phyloP scores from a whole-genome alignment of 2,113 vertebrate genomes.

The Atractosteus spatula region DNA sequence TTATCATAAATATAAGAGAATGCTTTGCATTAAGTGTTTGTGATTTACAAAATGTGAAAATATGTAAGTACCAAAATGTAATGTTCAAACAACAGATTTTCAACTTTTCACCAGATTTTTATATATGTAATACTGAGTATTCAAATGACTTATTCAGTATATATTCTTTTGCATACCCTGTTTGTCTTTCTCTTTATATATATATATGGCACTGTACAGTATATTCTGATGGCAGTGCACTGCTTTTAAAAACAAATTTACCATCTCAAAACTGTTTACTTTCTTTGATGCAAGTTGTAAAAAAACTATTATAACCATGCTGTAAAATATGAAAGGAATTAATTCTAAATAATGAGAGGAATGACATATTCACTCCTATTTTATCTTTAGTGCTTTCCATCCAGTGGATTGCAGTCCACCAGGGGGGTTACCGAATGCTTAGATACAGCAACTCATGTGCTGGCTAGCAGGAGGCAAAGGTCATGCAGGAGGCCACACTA shows the following conservation, averaged over 20 bases:
- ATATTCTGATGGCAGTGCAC: too few species aligned
- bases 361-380: constrained; percentile 78
- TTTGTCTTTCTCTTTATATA: too few species aligned
- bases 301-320: constrained; percentile 77
- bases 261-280: neutral
- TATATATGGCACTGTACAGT: too few species aligned
- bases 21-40: too few species aligned
- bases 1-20: neutral
- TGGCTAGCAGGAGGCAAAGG: constrained; percentile 80
- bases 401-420: constrained; percentile 75
- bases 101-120: too few species aligned
- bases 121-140: too few species aligned
- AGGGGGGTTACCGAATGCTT: constrained; percentile 63
- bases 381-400: constrained; percentile 81
- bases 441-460: constrained; percentile 66
- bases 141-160: too few species aligned
- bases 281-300: constrained; percentile 19
- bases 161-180: too few species aligned
- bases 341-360: constrained; percentile 80
- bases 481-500: constrained; percentile 78
- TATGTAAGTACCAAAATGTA: too few species aligned
- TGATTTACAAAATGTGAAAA: too few species aligned
- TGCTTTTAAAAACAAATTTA: too few species aligned
- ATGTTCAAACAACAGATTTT: too few species aligned
- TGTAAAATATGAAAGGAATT: constrained; percentile 90